These are phyloP conservation scores for Pristiophorus japonicus DNA, from an alignment of 2,113 vertebrate genomes.

Conservation along the genomic window DNA sequence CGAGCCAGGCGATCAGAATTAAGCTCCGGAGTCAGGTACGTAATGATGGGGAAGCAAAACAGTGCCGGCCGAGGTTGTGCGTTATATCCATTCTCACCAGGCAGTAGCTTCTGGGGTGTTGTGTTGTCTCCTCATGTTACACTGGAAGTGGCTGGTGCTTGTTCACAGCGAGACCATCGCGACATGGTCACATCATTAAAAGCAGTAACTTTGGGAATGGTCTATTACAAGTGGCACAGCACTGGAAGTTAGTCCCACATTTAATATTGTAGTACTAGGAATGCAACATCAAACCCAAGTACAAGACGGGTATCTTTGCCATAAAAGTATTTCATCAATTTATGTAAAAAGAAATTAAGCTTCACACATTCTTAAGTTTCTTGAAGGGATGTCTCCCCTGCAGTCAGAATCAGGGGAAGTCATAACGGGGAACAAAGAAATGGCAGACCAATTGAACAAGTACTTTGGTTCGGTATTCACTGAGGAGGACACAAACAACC, in stretches of 20 bases:
- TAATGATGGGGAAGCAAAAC: not conserved
- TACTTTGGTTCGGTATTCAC: too few species aligned
- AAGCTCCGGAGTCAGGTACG: not conserved
- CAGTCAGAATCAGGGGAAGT: too few species aligned
- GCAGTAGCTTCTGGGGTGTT: too few species aligned
- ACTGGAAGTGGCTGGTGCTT: not conserved
- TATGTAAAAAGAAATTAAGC: not conserved
- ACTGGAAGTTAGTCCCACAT: not conserved
- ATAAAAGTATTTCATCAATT: not conserved
- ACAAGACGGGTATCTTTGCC: not conserved
- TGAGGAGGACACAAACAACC: too few species aligned
- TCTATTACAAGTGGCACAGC: not conserved
- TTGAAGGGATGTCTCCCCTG: not conserved
- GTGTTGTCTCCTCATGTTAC: not conserved
- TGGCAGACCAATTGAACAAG: too few species aligned
- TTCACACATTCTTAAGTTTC: not conserved
- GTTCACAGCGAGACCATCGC: not conserved
- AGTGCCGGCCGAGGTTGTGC: not conserved
- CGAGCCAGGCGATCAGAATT: not conserved
- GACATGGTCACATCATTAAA: not conserved
- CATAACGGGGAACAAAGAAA: too few species aligned
- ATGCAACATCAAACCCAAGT: not conserved
- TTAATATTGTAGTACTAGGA: not conserved
- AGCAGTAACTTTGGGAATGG: not conserved
- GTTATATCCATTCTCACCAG: not conserved